These are phyloP conservation scores for Anoplopoma fimbria DNA, from an alignment of 2,113 vertebrate genomes.

Conservation along the genomic window DNA sequence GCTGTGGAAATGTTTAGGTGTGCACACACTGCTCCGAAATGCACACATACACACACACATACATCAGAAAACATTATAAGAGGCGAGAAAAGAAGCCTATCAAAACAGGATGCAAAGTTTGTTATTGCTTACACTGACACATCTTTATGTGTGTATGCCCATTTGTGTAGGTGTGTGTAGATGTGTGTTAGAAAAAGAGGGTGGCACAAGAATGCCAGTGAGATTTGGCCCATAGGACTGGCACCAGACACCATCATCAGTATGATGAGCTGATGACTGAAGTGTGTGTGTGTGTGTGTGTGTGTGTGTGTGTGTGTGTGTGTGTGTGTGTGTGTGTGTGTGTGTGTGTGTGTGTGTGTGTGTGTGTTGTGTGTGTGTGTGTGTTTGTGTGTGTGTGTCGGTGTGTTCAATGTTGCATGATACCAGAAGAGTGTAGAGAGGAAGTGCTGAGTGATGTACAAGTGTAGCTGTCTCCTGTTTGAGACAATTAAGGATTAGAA, in stretches of 20 bases:
- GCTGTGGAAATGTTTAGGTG: not conserved
- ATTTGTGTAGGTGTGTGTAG: not conserved
- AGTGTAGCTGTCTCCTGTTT: slow-evolving; percentile 22
- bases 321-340: not conserved
- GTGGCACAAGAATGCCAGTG: slow-evolving; percentile 24
- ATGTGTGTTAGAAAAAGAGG: not conserved
- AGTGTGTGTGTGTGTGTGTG: not conserved
- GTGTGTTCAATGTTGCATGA: not conserved
- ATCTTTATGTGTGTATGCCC: not conserved
- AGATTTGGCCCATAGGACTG: slow-evolving; percentile 13
- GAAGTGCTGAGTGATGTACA: slow-evolving; percentile 36
- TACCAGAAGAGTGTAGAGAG: slow-evolving; percentile 7
- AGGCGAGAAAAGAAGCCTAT: not conserved
- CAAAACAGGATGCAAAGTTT: slow-evolving; percentile 37
- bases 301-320: not conserved
- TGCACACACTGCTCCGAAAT: not conserved
- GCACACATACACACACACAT: not conserved
- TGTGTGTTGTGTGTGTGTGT: not conserved
- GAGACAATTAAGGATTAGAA: slow-evolving; percentile 22
- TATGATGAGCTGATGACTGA: slow-evolving; percentile 26
- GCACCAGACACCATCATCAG: slow-evolving; percentile 11
- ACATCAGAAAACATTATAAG: slow-evolving; percentile 1
- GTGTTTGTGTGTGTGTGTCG: not conserved
- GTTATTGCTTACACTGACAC: not conserved
- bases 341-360: not conserved